Evolutionary conservation across 2,888 invertebrate species (phyloP), one percentile per base, ranked within the genome.

Genomic region (Andrena bucephala): DNA sequence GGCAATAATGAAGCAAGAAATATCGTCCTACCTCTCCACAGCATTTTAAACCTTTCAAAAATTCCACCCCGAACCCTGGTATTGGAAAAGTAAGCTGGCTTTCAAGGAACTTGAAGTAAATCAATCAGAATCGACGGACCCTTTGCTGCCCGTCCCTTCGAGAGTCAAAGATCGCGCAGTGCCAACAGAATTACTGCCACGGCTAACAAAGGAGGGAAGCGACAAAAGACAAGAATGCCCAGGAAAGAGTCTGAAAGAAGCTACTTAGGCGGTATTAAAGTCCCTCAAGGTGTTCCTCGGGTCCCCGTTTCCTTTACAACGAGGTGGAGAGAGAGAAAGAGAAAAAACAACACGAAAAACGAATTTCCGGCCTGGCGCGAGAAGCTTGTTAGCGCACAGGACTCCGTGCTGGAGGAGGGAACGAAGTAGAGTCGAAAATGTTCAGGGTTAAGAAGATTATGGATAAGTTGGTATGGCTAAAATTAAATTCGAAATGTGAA

Each of bases 401-500:
- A 4, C 20, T 74, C 66, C 59, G n/a, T 10, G 24, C 48, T 50
- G 24, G 10, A 59, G 52, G 48, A 33, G 7, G 36, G 2, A n/a
- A 36, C 57, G 27, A 10, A 24, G 3, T 13, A 66, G 27, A 42
- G 42, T 10, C 8, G 2, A 7, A 57, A 13, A 31, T 62, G 33
- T 77, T 20, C 33, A 63, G 33, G 27, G 16, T 7, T 24, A 33
- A 24, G 57, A 57, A 6, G 52, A 71, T 20, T 20, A 16, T 59
- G 20, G 33, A 42, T 13, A 66, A 50, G 57, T 67, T 59, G 60
- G 24, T 33, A 29, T 48, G 27, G 84, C 67, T 85, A 81, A 84
- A 89, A 88, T 89, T 88, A 84, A 85, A 85, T 86, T 84, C 78
- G 78, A 71, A 74, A 83, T 60, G 75, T 66, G 54, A 71, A 67